Conservation (phyloP, 2,888 invertebrate genomes). For the Orthonevra nobilis region DNA sequence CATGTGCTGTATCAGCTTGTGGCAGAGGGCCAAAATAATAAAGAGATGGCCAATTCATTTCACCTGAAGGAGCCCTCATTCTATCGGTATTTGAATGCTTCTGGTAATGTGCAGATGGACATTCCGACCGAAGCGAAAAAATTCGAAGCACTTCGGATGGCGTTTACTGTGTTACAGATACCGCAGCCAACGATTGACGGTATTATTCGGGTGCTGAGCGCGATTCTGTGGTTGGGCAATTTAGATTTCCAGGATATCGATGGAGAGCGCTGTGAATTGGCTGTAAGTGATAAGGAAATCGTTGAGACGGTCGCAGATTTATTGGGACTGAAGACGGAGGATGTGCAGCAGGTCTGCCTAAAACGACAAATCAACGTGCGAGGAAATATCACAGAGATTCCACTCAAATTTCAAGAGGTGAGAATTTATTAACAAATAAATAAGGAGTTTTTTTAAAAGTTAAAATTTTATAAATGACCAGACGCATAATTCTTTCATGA, state of each 20-base stretch:
- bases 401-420: conserved; percentile 91
- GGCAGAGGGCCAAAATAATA: conserved; percentile 90
- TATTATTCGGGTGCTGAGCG: conserved; percentile 92
- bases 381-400: conserved; percentile 95
- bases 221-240: conserved; percentile 95
- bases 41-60: conserved; percentile 87
- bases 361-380: conserved; percentile 93
- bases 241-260: conserved; percentile 92
- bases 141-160: conserved; percentile 91
- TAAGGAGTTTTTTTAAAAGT: too few species aligned
- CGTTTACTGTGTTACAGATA: conserved; percentile 93
- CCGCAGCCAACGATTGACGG: conserved; percentile 93
- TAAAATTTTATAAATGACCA: too few species aligned
- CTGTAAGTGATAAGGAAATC: conserved; percentile 86
- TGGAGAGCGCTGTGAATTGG: conserved; percentile 90
- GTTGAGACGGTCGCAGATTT: conserved; percentile 87
- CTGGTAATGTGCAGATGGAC: conserved; percentile 86
- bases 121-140: conserved; percentile 85
- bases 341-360: conserved; percentile 88
- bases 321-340: conserved; percentile 87
- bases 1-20: conserved; percentile 96
- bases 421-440: too few species aligned
- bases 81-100: conserved; percentile 91
- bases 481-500: too few species aligned
- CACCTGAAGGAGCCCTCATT: conserved; percentile 87